phyloP scores from a whole-genome alignment of 2,113 vertebrate genomes.

The Eulemur macaco region DNA sequence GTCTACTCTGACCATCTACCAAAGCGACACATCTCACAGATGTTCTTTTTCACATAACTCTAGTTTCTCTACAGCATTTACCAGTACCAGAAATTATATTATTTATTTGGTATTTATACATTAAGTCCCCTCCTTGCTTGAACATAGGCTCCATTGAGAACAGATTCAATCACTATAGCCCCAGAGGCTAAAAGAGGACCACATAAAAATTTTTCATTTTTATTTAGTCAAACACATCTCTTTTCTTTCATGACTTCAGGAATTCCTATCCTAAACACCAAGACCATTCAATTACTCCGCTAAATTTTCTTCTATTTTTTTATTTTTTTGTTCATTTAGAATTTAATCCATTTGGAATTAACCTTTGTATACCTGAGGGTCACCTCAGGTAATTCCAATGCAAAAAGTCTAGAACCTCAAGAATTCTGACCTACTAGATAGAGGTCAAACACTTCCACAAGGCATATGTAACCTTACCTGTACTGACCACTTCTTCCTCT shows the following conservation, averaged over 20 bases:
- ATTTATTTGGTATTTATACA: neutral
- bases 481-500: neutral
- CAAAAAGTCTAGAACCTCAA: neutral
- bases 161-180: neutral
- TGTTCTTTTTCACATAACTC: neutral
- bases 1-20: neutral
- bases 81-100: neutral
- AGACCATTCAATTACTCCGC: neutral
- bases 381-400: neutral
- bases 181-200: neutral
- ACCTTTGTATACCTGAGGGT: neutral
- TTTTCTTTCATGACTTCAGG: neutral
- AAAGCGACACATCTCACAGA: neutral
- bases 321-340: neutral
- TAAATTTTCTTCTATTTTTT: neutral
- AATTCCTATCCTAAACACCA: neutral
- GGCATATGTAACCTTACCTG: neutral
- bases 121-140: neutral
- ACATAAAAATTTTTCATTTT: neutral
- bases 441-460: neutral
- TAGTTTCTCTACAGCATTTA: neutral
- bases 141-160: neutral
- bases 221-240: neutral
- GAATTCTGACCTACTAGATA: neutral
- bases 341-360: constrained; percentile 1